Base-by-base conservation (phyloP, 2,113 vertebrate species). In the Proterorhinus semilunaris region DNA sequence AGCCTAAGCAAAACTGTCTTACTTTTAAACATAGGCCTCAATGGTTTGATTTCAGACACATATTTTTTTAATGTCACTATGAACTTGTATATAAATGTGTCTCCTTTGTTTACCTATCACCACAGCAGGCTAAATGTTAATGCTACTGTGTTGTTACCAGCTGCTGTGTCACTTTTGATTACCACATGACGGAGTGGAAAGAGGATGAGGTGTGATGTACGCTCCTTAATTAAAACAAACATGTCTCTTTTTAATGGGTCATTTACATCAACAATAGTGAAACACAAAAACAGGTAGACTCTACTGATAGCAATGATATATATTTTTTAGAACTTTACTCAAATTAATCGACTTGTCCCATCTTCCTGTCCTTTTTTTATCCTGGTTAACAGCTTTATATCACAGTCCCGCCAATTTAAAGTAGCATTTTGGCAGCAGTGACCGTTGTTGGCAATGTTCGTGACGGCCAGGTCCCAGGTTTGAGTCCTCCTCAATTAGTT, bases 91-190 rank as follows among this genome's bases (percentile, higher is more conserved):
- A 36, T 36, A 36, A 36, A 36, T 36, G 43, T 54, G 48, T 47
- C 44, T 68, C 58, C 43, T 63, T 50, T 49, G 36, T 52, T 53
- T 7, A 47, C 16, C 45, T 55, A 61, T 69, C 16, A 47, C n/a
- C 8, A 62, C 13, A 9, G 16, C 36, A 0, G 10, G 12, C 62
- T 50, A 13, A 36, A 16, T 74, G 68, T 36, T 65, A 36, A 68
- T 67, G 50, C 76, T 9, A 9, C 10, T 16, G 66, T 59, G 64
- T 49, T 62, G 42, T 70, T 63, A 69, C 42, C 78, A 84, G 75
- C 72, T 73, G 61, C 13, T 61, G 50, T 76, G 81, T 80, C 81
- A 59, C 21, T 67, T 68, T 64, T 71, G 45, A 81, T 79, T 86
- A 47, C 16, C 63, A 68, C 47, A 63, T 68, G 65, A 62, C 50